These are phyloP conservation scores for Danio albolineatus DNA, from an alignment of 2,797 vertebrate species.

Conservation along the genomic window DNA sequence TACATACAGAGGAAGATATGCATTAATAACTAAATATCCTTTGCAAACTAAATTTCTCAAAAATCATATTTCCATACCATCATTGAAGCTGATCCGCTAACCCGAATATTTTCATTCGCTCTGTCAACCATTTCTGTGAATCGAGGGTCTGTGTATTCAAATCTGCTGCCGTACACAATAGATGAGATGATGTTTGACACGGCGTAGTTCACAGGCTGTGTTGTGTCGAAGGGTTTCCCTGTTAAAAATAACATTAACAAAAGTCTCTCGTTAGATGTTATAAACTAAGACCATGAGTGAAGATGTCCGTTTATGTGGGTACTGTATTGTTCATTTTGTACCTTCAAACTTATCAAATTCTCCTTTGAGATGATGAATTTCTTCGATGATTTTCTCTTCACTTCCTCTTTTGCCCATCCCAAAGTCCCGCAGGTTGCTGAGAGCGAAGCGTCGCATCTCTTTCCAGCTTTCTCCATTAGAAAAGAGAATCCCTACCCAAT, in stretches of 20 bases:
- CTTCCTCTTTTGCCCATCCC: conserved; percentile 72
- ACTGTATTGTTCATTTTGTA: conserved; percentile 1
- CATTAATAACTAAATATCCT: too few species aligned
- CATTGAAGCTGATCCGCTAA: conserved; percentile 62
- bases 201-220: conserved; percentile 56
- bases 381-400: conserved; percentile 71
- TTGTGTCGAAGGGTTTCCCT: conserved; percentile 70
- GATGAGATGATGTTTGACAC: conserved; percentile 65
- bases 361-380: conserved; percentile 58
- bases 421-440: conserved; percentile 70
- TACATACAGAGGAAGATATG: background rate
- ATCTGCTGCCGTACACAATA: conserved; percentile 62
- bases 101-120: conserved; percentile 54
- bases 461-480: conserved; percentile 72
- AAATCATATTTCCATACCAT: conserved; percentile 56
- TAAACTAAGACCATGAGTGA: background rate
- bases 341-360: conserved; percentile 48
- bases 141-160: conserved; percentile 57
- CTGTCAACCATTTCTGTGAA: conserved; percentile 64
- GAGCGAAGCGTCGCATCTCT: conserved; percentile 75
- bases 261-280: background rate
- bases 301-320: background rate
- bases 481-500: conserved; percentile 68
- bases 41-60: background rate
- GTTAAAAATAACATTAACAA: background rate